These are phyloP conservation scores for Trichomycterus rosablanca DNA, from an alignment of 2,113 vertebrate genomes.

Conservation along the genomic window DNA sequence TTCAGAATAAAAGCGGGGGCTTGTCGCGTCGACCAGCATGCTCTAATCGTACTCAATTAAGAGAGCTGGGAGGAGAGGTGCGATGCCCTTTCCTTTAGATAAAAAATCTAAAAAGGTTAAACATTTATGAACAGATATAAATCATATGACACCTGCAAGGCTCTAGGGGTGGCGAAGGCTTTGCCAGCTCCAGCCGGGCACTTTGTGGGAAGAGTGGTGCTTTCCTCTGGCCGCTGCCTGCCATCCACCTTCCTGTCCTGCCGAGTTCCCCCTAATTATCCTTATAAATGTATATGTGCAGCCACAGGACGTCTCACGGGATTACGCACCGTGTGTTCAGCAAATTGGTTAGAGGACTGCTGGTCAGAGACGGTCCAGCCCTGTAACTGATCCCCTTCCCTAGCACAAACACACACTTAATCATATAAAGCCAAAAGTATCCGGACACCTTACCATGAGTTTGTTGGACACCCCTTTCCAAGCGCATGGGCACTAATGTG, in stretches of 20 bases:
- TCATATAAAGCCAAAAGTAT: no score
- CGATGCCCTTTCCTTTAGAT: slow-evolving; percentile 53
- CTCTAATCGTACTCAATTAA: slow-evolving; percentile 56
- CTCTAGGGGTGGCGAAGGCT: slow-evolving; percentile 44
- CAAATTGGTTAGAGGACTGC: slow-evolving; percentile 86
- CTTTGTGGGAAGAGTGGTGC: slow-evolving; percentile 41
- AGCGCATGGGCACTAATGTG: no score
- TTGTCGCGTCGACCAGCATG: slow-evolving; percentile 53
- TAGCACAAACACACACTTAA: no score
- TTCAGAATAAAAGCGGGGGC: slow-evolving; percentile 38
- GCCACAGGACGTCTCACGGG: slow-evolving; percentile 68
- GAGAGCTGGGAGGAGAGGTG: slow-evolving; percentile 46
- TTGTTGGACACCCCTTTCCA: no score
- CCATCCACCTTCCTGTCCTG: slow-evolving; percentile 54
- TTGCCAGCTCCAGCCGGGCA: slow-evolving; percentile 42
- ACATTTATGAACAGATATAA: slow-evolving; percentile 57
- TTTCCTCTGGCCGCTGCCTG: slow-evolving; percentile 68
- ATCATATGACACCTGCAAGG: slow-evolving; percentile 50
- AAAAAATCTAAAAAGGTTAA: slow-evolving; percentile 47
- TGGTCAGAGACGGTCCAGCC: slow-evolving; percentile 72
- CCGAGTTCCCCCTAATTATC: slow-evolving; percentile 77
- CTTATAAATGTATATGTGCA: slow-evolving; percentile 82
- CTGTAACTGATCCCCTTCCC: slow-evolving; percentile 70
- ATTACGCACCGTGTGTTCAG: slow-evolving; percentile 77
- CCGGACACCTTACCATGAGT: no score